Evolutionary conservation across 1,140 invertebrate species (phyloP), one percentile per base, ranked within the genome.

Genomic region (Cydia amplana): DNA sequence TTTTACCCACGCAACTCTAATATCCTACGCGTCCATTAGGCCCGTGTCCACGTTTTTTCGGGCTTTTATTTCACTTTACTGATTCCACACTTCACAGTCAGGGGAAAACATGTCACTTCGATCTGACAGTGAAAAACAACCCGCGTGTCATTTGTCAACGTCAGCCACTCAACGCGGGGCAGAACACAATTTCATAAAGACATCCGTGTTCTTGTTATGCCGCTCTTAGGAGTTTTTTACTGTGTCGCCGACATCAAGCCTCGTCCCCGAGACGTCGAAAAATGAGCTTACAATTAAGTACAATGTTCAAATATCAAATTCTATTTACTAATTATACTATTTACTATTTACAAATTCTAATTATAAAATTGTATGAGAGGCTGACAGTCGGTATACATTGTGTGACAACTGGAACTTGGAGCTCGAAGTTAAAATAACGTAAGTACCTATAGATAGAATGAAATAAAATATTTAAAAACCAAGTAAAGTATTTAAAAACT

Each of bases 121-220:
- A 88, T 89, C 82, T 86, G 87, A 89, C 87, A 89, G 83, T 88
- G 86, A 89, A 89, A 89, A 89, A 89, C 86, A 89, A 79, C 82
- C 82, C 81, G 79, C 82, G 78, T 82, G 83, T 90, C 88, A 89
- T 90, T 90, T 90, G 87, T 90, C 88, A 91, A 89, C 78, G 88
- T 90, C 88, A 87, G 78, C 79, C 79, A 85, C 87, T 91, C 89
- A 83, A 78, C 85, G 84, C 79, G 76, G 83, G 80, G 85, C 87
- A 87, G 88, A 90, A 89, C 86, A 90, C 87, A 86, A 90, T 90
- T 90, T 89, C 83, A 90, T 90, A 89, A 88, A 91, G 87, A 91
- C 86, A 85, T 90, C 85, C 81, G 82, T 87, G 85, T 87, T 89
- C 84, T 86, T 85, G 82, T 87, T 85, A 86, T 77, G 79, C 74